Evolutionary conservation across 1,140 invertebrate species (phyloP), one percentile per base, ranked within the genome.

Genomic region (Ruditapes philippinarum): DNA sequence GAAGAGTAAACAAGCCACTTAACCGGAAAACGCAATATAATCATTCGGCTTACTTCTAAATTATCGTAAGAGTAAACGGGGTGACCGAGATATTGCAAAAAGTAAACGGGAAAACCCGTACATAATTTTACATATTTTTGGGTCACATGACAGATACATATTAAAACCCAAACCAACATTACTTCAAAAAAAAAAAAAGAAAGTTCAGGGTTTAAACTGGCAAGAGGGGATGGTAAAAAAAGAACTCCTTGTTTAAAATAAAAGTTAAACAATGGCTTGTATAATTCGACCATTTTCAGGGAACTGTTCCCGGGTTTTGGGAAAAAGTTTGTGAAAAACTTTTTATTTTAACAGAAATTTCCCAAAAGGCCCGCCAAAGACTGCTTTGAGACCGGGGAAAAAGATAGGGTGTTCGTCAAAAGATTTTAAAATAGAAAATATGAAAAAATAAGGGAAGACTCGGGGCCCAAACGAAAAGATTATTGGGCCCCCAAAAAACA

Each of bases 251-350:
- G 45, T 14, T 31, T 49, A 12, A 33, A 49, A 25, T 40, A 74
- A 79, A 89, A 49, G 12, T 60, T 45, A 89, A n/a, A 89, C 79
- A 76, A 79, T 89, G 87, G 87, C 87, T 36, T 89, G 87, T 83
- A 82, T 89, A 89, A 74, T 89, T 42, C 42, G 79, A 57, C 87
- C 79, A 12, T 83, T 89, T 33, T 70, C 68, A 54, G 87, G 87
- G 87, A 89, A 81, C 49, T 14, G 57, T 38, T 89, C 83, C 87
- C 87, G 79, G n/a, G n/a, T 22, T 82, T 89, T 60, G 87, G 79
- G n/a, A n/a, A 45, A 81, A 51, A 40, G 40, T 74, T 33, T 89
- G 87, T 33, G 87, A 74, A 45, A 25, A 68, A n/a, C n/a, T n/a
- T 22, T 74, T 25, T 54, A 51, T 68, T 36, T n/a, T 38, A 65